Evolutionary conservation across 1,140 invertebrate species (phyloP), one percentile per base, ranked within the genome.

Genomic region (Scaptomyza pallida): DNA sequence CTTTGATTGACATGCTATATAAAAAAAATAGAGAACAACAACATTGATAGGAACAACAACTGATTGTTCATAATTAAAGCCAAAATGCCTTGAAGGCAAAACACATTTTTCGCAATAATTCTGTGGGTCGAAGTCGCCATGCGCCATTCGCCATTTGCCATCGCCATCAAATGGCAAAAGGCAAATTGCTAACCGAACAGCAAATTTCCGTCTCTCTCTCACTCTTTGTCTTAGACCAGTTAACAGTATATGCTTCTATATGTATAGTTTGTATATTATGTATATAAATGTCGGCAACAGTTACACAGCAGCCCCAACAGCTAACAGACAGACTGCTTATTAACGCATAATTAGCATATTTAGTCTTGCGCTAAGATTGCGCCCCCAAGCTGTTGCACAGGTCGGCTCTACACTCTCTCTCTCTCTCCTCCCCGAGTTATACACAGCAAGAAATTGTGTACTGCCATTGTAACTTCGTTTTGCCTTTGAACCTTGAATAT

Each of bases 341-440:
- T 86, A 85, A 86, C 82, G 81, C 81, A 88, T 86, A 86, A 86
- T 86, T 86, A 86, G 81, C 81, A 86, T 86, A 86, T 81, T 88
- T 86, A 86, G 81, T 78, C 64, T 55, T 51, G 77, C 64, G 70
- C 65, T 43, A 56, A 86, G 81, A 86, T 74, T 73, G 81, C 70
- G 48, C 60, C 30, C 30, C 52, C 43, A 43, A 56, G 67, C 60
- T 65, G 45, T 57, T 26, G 55, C 44, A 56, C 40, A 40, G 37
- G 37, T 61, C 44, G 30, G 17, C 2, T 9, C 41, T 9, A 1
- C 26, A 1, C 9, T 3, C 5, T 21, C 33, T 19, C n/a, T 1
- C 23, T 8, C 26, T n/a, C n/a, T n/a, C n/a, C n/a, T n/a, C n/a
- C n/a, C n/a, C n/a, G n/a, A n/a, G n/a, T n/a, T n/a, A 2, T 19